phyloP scores from a whole-genome alignment of 2,113 vertebrate species.

The Gadus macrocephalus region DNA sequence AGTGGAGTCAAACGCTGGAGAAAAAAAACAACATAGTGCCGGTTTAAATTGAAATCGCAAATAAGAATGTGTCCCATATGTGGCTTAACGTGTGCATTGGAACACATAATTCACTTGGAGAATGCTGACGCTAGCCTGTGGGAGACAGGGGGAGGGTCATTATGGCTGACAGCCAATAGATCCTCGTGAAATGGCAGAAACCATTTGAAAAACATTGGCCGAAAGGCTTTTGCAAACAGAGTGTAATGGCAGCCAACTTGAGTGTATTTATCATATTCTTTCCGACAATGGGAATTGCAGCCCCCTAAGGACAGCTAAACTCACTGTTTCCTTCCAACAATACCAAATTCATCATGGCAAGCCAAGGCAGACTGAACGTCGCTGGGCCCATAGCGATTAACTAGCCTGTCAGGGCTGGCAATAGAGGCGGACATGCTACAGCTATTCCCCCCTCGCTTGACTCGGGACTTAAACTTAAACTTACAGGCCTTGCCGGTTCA shows the following conservation, averaged over 20 bases:
- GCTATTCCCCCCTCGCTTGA: no score
- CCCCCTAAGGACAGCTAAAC: neutral
- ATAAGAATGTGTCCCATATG: no score
- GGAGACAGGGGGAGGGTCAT: no score
- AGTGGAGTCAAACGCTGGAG: no score
- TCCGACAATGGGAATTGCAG: slow-evolving; percentile 8
- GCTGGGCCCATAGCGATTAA: slow-evolving; percentile 2
- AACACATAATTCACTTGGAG: no score
- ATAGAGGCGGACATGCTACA: no score
- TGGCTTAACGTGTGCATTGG: no score
- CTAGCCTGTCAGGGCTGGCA: neutral
- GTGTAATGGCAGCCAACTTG: slow-evolving; percentile 1
- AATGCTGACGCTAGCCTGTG: no score
- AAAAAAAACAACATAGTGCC: no score
- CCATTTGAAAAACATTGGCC: slow-evolving; percentile 14
- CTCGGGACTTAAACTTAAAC: no score
- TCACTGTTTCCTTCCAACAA: slow-evolving; percentile 1
- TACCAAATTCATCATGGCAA: neutral
- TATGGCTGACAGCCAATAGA: slow-evolving; percentile 7
- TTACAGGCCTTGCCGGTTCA: no score
- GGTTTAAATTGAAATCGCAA: no score
- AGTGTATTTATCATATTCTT: slow-evolving; percentile 22
- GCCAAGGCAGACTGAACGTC: neutral
- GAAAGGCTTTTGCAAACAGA: slow-evolving; percentile 19
- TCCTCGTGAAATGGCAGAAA: neutral